A percentile compares a stretch with the other conserved stretches of the same genome.
Evolutionary conservation across 1,140 invertebrate genomes (phyloP).

Genomic region (Orius insidiosus): DNA sequence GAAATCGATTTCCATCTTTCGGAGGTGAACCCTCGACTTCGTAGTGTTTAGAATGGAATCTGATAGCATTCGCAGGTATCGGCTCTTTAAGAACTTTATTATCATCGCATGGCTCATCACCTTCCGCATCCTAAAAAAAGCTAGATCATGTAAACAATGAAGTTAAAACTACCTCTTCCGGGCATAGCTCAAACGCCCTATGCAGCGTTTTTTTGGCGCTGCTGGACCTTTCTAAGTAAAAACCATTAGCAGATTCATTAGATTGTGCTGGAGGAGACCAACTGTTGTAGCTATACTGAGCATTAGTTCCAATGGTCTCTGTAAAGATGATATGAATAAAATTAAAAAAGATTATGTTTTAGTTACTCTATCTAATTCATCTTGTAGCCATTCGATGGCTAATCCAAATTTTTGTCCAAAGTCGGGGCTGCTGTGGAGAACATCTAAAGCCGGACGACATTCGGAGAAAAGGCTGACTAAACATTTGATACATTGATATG

Average conservation of each 20-base stretch:
- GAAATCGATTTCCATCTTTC: background rate
- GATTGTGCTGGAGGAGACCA: constrained; percentile 89
- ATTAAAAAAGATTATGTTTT: background rate
- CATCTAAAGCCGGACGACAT: constrained; percentile 51
- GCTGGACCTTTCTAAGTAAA: constrained; percentile 83
- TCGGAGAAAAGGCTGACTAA: constrained; percentile 79
- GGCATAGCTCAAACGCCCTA: constrained; percentile 62
- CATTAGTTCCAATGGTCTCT: constrained; percentile 41
- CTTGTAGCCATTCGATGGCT: constrained; percentile 85
- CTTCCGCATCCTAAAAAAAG: constrained; percentile 18
- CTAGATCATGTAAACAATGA: no score
- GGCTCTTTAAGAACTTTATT: constrained; percentile 18
- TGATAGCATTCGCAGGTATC: background rate
- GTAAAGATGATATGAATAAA: constrained; percentile 20
- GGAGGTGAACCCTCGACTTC: background rate
- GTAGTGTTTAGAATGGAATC: background rate
- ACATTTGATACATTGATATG: constrained; percentile 93
- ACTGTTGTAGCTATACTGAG: constrained; percentile 67
- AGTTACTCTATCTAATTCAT: constrained; percentile 67
- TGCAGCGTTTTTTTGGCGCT: constrained; percentile 81
- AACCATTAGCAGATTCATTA: constrained; percentile 89
- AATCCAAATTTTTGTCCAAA: constrained; percentile 71
- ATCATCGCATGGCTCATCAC: constrained; percentile 20
- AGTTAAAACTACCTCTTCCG: constrained; percentile 64
- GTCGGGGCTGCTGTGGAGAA: constrained; percentile 57